These are phyloP conservation scores for Gorilla gorilla DNA, from an alignment of 2,113 vertebrate genomes.

Conservation along the genomic window DNA sequence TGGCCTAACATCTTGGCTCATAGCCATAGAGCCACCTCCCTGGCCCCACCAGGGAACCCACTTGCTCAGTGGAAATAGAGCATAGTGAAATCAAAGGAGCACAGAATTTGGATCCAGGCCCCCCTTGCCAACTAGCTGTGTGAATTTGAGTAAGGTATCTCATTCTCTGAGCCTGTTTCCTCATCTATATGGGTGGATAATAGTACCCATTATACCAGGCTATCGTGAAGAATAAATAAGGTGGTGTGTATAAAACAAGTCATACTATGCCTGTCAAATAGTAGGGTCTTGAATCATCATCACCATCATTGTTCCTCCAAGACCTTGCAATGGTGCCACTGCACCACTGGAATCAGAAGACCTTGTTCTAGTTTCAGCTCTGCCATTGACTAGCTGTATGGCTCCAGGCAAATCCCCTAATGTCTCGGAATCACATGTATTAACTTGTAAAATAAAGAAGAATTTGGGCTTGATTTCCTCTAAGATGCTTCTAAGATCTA, in stretches of 20 bases:
- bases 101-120: not conserved
- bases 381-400: not conserved
- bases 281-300: not conserved
- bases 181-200: not conserved
- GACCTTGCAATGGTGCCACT: not conserved
- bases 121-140: not conserved
- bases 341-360: not conserved
- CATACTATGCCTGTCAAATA: not conserved
- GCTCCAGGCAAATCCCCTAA: not conserved
- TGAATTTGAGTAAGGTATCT: not conserved
- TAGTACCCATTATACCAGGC: not conserved
- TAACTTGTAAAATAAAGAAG: not conserved
- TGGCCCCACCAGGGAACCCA: not conserved
- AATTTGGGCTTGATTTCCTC: not conserved
- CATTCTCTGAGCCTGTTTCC: slow-evolving; percentile 50
- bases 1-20: slow-evolving; percentile 26
- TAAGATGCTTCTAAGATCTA: not conserved
- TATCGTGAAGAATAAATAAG: not conserved
- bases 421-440: not conserved
- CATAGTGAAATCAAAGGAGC: not conserved
- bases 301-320: not conserved
- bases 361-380: not conserved
- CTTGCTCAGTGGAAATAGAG: not conserved
- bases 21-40: not conserved
- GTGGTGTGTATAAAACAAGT: not conserved